Evolutionary conservation across 2,113 vertebrate genomes (phyloP).

Genomic region (Scopus umbretta): DNA sequence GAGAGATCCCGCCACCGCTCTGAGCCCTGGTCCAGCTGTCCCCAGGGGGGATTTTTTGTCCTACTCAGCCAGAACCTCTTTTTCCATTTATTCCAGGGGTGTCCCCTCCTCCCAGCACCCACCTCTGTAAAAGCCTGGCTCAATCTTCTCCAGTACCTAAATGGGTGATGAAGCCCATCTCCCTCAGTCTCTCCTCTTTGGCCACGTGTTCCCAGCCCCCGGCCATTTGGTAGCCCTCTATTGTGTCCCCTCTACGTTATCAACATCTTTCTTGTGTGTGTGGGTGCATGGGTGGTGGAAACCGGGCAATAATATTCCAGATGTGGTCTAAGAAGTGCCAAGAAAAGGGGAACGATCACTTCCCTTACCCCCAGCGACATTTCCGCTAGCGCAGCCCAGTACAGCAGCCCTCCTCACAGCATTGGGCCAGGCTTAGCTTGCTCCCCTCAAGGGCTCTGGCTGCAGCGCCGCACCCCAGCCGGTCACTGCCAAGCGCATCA

Average conservation of each 20-base stretch:
- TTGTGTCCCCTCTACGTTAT: neutral
- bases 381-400: neutral
- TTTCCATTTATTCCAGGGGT: neutral
- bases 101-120: neutral
- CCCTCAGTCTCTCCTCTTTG: neutral
- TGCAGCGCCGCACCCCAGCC: neutral
- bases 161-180: neutral
- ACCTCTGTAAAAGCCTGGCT: neutral
- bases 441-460: neutral
- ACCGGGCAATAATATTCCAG: neutral
- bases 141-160: neutral
- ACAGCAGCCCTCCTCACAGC: neutral
- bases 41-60: neutral
- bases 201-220: neutral
- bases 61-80: neutral
- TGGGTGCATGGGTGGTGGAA: neutral
- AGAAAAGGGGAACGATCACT: neutral
- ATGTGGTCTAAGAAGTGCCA: neutral
- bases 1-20: neutral
- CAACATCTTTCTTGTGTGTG: neutral
- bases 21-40: neutral
- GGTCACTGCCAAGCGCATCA: neutral
- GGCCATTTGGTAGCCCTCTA: neutral
- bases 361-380: neutral
- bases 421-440: neutral